Base-by-base conservation (phyloP, 2,113 vertebrate genomes). In the Cottus gobio region DNA sequence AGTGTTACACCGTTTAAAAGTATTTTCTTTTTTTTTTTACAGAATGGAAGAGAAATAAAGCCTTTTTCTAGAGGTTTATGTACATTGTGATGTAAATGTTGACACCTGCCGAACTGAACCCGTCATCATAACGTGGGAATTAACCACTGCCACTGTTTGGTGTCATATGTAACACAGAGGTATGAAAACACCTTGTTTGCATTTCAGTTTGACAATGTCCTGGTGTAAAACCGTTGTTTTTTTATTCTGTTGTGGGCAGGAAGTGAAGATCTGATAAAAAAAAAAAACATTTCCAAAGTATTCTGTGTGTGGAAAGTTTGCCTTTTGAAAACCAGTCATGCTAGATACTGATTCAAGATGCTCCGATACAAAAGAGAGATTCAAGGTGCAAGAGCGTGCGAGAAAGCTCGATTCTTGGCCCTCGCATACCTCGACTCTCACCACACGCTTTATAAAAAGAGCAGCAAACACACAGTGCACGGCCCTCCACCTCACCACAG, bases 251-350 rank as follows among this genome's bases (percentile, higher is more conserved):
- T 73, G 56, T 72, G 42, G 52, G 16, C 39, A 65, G 7, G 62
- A 64, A 62, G 24, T 65, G 69, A 77, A 73, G 50, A 44, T 80
- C 72, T 83, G 75, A 88, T 88, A 71, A 86, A 66, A 86, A 42
- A 42, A 42, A 39, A 9, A 42, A 86, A 60, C 2, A 1, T 60
- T 79, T 30, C n/a, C 61, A 74, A 83, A 67, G 63, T 62, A 50
- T 57, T 56, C 15, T 77, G 20, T 65, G 71, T 82, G 75, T 88
- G 75, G 39, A 63, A 31, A 31, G 2, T 48, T 63, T 75, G 44
- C 8, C 36, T 46, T 24, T 20, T 24, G 5, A 5, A 22, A 18
- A 20, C 0, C n/a, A 18, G 31, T 37, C 48, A 4, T 42, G 24
- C 7, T 6, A 16, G 31, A 34, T 5, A 22, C 4, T 9, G 18